Conservation (phyloP, 2,797 vertebrate species). For the Eupleurogrammus muticus region DNA sequence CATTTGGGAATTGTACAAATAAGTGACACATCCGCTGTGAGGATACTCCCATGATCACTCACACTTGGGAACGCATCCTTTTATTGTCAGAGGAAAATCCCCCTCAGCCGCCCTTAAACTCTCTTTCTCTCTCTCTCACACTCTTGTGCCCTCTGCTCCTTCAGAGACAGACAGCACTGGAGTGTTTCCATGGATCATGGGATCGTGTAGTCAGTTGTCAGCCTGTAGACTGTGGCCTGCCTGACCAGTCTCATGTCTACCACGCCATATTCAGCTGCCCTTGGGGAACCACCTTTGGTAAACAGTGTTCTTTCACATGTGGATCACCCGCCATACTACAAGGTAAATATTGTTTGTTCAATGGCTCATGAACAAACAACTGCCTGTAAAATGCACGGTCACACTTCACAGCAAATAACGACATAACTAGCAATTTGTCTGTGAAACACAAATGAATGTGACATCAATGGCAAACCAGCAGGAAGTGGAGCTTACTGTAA, state of each 20-base stretch:
- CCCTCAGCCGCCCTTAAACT: slow-evolving; percentile 5
- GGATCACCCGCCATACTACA: slow-evolving; percentile 92
- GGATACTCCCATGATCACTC: not conserved
- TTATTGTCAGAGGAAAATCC: not conserved
- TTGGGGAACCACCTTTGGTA: slow-evolving; percentile 88
- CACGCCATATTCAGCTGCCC: slow-evolving; percentile 92
- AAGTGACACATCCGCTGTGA: not conserved
- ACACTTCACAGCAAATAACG: not conserved
- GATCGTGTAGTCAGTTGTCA: slow-evolving; percentile 88
- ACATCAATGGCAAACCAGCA: not conserved
- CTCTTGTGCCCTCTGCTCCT: slow-evolving; percentile 12
- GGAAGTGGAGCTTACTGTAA: not conserved
- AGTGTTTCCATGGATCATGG: slow-evolving; percentile 89
- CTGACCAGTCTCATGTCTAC: slow-evolving; percentile 89
- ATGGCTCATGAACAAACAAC: not conserved
- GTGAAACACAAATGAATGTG: not conserved
- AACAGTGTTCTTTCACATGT: slow-evolving; percentile 92
- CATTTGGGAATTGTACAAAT: not conserved
- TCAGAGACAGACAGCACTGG: slow-evolving; percentile 85
- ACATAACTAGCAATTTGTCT: not conserved
- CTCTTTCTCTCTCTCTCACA: not conserved
- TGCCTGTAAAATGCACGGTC: not conserved
- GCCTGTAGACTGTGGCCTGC: slow-evolving; percentile 88
- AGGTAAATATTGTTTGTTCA: slow-evolving; percentile 79
- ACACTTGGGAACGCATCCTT: not conserved